A percentile compares a stretch with the other conserved stretches of the same genome.
Evolutionary conservation across 2,113 vertebrate species (phyloP).

Genomic region (Melanerpes formicivorus): DNA sequence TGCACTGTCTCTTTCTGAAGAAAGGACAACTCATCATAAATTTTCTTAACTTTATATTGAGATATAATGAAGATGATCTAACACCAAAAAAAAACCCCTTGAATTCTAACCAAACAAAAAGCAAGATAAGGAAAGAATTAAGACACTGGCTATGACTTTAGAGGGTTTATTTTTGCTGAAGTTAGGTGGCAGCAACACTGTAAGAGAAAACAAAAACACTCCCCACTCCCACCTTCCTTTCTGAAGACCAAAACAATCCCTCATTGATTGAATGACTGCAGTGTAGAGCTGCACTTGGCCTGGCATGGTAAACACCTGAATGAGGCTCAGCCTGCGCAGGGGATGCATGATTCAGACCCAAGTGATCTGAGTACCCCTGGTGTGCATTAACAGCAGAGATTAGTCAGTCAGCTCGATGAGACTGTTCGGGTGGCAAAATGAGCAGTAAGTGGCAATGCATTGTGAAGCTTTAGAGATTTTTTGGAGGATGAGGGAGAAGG

Average conservation of each 20-base stretch:
- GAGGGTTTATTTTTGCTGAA: neutral
- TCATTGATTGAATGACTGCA: neutral
- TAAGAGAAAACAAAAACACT: neutral
- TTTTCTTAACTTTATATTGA: neutral
- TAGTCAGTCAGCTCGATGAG: neutral
- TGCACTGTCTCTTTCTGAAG: neutral
- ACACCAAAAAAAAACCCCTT: neutral
- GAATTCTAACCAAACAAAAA: neutral
- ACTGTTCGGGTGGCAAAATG: neutral
- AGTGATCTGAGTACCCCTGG: neutral
- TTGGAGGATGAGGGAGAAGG: conserved; percentile 5
- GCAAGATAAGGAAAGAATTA: neutral
- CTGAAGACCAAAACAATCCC: neutral
- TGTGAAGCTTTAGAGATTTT: neutral
- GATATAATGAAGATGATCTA: neutral
- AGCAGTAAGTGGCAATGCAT: neutral
- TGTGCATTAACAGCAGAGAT: conserved; percentile 49
- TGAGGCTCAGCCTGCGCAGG: neutral
- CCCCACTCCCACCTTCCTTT: neutral
- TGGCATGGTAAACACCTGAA: conserved; percentile 4
- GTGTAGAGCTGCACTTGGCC: neutral
- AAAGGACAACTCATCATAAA: neutral
- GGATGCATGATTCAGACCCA: neutral
- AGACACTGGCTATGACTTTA: neutral
- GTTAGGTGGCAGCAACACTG: neutral